These are phyloP conservation scores for Sebastes matsubarae DNA, from an alignment of 2,797 vertebrate genomes.

Conservation along the genomic window DNA sequence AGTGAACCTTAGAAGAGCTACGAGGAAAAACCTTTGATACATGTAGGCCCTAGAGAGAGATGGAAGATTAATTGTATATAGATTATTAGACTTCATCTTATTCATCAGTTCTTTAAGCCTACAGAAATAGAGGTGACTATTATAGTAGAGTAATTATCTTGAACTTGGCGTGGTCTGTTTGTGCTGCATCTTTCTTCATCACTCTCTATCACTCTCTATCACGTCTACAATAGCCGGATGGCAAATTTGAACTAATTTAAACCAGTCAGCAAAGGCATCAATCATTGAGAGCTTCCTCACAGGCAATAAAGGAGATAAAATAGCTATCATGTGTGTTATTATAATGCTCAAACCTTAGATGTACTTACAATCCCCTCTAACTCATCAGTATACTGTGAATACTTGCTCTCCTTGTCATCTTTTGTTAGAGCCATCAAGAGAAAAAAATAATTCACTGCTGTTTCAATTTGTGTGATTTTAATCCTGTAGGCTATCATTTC, in stretches of 20 bases:
- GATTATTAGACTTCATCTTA: not conserved
- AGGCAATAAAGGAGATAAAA: not conserved
- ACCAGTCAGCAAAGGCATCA: not conserved
- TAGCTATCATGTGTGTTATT: not conserved
- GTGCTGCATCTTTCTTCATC: not conserved
- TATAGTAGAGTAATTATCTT: not conserved
- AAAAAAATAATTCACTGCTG: not conserved
- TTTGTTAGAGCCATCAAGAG: not conserved
- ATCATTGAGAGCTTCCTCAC: not conserved
- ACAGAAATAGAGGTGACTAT: not conserved
- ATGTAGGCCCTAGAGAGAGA: not conserved
- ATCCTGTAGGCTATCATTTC: not conserved
- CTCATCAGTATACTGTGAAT: not conserved
- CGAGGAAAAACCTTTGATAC: not conserved
- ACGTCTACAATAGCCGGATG: conserved; percentile 35
- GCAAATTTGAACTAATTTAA: conserved; percentile 15
- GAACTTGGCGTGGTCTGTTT: not conserved
- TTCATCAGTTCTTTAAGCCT: not conserved
- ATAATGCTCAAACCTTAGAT: not conserved
- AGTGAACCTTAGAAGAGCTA: not conserved
- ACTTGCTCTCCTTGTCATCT: not conserved
- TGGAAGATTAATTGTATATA: not conserved
- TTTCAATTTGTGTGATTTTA: not conserved
- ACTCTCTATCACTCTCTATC: not conserved
- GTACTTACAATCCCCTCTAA: not conserved